Percentiles rank a stretch among this genome's conserved stretches.
Conservation (phyloP, 2,113 vertebrate species). For the Bombycilla garrulus region DNA sequence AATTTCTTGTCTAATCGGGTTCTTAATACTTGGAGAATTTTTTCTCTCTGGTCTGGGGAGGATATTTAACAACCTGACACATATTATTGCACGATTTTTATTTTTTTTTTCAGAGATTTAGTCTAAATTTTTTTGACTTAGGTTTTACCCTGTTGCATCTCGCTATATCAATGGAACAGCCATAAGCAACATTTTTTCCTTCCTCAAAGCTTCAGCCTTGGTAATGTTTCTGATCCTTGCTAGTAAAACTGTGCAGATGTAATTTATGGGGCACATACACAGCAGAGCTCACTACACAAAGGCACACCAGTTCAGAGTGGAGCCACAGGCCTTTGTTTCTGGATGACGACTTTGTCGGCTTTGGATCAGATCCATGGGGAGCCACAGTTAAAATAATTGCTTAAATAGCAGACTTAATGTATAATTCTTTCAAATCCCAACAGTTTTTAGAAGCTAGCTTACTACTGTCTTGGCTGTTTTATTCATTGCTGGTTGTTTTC, state of each 20-base stretch:
- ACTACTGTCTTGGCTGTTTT: conserved; percentile 55
- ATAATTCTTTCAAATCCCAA: conserved; percentile 27
- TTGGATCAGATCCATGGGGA: conserved; percentile 16
- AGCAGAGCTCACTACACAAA: not conserved
- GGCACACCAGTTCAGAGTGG: not conserved
- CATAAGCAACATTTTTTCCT: not conserved
- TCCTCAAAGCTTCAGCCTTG: not conserved
- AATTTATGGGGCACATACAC: not conserved
- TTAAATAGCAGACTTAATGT: conserved; percentile 31
- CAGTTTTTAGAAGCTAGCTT: conserved; percentile 16
- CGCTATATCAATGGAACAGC: not conserved
- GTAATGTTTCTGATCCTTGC: not conserved
- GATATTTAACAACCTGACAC: not conserved
- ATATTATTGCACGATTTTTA: not conserved
- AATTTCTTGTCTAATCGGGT: not conserved
- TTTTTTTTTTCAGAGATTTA: not conserved
- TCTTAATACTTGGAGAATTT: not conserved
- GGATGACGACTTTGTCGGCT: not conserved
- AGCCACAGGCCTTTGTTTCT: not conserved
- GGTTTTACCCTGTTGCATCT: not conserved
- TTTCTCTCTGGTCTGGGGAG: not conserved
- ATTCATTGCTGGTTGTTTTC: not conserved
- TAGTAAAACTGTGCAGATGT: not conserved
- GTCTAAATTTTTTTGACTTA: not conserved
- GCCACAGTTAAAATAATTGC: conserved; percentile 10